These are phyloP conservation scores for Ursus arctos DNA, from an alignment of 2,113 vertebrate species.

Conservation along the genomic window DNA sequence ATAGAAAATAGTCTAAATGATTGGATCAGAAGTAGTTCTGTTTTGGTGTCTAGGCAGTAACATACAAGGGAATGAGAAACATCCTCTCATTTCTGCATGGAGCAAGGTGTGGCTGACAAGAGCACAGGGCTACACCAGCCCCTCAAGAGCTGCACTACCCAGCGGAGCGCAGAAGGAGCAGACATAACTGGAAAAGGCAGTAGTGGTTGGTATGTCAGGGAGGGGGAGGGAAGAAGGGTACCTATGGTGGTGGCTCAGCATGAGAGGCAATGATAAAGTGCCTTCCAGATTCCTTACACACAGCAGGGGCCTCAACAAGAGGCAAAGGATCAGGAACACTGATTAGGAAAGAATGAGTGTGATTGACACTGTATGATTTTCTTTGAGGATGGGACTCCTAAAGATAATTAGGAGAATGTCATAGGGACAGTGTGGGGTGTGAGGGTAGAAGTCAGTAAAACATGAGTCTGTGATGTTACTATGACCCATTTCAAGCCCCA, in stretches of 20 bases:
- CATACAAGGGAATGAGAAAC: neutral
- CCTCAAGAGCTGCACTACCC: neutral
- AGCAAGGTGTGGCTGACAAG: neutral
- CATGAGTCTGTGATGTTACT: neutral
- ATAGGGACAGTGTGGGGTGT: too few species aligned
- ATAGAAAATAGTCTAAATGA: neutral
- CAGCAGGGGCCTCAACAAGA: neutral
- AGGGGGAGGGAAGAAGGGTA: neutral
- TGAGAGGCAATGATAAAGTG: neutral
- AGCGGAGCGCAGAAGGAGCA: too few species aligned
- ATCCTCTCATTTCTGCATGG: neutral
- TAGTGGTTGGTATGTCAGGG: neutral
- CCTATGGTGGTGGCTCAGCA: too few species aligned
- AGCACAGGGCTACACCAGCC: neutral
- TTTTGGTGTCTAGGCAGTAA: neutral
- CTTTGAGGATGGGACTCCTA: neutral
- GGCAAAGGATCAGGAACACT: neutral
- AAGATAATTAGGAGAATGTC: neutral
- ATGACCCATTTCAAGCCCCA: neutral
- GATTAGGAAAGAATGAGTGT: neutral
- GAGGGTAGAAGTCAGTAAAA: neutral
- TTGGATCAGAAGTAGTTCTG: neutral
- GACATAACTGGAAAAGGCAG: neutral
- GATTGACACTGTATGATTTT: rapidly evolving
- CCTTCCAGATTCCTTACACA: neutral